phyloP scores from a whole-genome alignment of 2,113 vertebrate species.

The Lycocorax pyrrhopterus region DNA sequence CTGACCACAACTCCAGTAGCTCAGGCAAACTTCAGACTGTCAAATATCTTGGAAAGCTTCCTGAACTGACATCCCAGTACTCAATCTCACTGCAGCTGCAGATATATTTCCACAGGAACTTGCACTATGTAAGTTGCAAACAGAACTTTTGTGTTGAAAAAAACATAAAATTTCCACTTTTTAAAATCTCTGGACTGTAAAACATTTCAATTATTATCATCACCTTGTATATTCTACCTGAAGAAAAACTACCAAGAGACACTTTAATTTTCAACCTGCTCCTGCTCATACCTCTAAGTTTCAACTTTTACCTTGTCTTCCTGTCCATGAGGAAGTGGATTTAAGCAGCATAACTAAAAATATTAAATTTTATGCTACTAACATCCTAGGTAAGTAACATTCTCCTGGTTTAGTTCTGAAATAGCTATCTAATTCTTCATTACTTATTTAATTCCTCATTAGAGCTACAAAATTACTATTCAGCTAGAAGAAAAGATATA shows the following conservation, averaged over 20 bases:
- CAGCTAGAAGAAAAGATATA: background rate
- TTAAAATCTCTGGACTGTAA: background rate
- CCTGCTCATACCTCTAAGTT: background rate
- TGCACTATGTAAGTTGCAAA: fast-evolving
- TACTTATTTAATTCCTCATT: background rate
- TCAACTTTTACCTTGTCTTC: background rate
- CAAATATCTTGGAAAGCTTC: conserved; percentile 23
- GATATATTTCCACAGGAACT: background rate
- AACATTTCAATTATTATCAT: background rate
- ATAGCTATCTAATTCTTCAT: background rate
- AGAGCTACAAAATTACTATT: background rate
- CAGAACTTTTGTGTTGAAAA: background rate
- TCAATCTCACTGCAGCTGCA: background rate
- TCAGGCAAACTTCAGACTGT: background rate
- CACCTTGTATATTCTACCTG: background rate
- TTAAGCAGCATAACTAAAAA: background rate
- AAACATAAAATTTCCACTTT: background rate
- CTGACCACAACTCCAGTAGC: conserved; percentile 22
- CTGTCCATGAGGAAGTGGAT: background rate
- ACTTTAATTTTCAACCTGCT: background rate
- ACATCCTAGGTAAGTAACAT: background rate
- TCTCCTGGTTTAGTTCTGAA: background rate
- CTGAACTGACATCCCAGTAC: background rate
- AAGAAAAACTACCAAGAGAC: background rate
- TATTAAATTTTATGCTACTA: background rate